Evolutionary conservation across 2,888 invertebrate genomes (phyloP).

Genomic region (Melikaiella ostensackeni): DNA sequence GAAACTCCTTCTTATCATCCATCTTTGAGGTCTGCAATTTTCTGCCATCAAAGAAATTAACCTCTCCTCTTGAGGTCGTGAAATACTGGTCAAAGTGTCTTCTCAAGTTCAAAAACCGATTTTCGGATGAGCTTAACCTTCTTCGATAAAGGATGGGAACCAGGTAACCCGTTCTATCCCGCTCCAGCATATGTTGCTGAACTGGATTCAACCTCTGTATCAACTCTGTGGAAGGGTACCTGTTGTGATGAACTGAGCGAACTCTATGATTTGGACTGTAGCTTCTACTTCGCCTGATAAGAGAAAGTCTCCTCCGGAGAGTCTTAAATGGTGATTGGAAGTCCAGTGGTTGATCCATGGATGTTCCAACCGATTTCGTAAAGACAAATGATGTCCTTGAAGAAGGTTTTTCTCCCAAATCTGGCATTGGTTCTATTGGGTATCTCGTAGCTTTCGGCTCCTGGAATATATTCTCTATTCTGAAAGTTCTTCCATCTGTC

Average conservation of each 20-base stretch:
- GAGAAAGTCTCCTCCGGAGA: background rate
- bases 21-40: background rate
- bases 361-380: conserved; percentile 66
- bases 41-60: background rate
- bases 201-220: conserved; percentile 5
- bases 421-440: conserved; percentile 48
- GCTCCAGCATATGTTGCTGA: background rate
- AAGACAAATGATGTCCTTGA: conserved; percentile 62
- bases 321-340: background rate
- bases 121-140: background rate
- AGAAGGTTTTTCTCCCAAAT: conserved; percentile 46
- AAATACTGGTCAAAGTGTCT: conserved; percentile 8
- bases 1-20: background rate
- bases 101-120: background rate
- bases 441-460: conserved; percentile 54
- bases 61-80: conserved; percentile 2
- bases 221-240: conserved; percentile 3
- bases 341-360: background rate
- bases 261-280: conserved; percentile 41
- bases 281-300: conserved; percentile 44
- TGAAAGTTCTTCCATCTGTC: conserved; percentile 64
- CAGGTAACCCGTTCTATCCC: background rate
- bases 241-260: background rate
- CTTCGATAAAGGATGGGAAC: background rate
- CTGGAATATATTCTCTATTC: conserved; percentile 68